Base-by-base conservation (phyloP, 2,113 vertebrate genomes). In the Greenwoodochromis staneri region DNA sequence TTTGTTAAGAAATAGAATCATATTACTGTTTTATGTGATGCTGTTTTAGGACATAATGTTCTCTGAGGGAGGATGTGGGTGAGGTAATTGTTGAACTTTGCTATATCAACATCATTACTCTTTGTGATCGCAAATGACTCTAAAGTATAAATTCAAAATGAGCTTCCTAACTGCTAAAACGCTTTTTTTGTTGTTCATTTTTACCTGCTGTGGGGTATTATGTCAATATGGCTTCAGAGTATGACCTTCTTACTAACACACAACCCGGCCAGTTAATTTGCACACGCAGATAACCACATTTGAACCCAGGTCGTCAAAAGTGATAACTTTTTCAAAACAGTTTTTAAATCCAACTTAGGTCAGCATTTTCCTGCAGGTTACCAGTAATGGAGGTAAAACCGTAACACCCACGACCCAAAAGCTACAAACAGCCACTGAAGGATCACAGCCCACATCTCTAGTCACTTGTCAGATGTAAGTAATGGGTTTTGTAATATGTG, bases 401-500 rank as follows among this genome's bases (percentile, higher is more conserved):
- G 89, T 94, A 89, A 81, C 81, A 88, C 88, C 85, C 80, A 11
- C n/a, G 47, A 81, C 66, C 91, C 53, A 11, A 54, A 36, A 92
- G 84, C 81, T 80, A 82, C 89, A 94, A 90, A 91, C 88, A 86
- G 59, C 71, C 78, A 87, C 27, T 40, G 27, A 82, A 85, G 66
- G 90, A 92, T 92, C 91, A 80, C 71, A 86, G 87, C 88, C 66
- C 87, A 85, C 89, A 91, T 94, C 87, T 89, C 85, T 31, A 71
- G 88, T 85, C 92, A 91, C 94, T 94, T 95, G 92, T 95, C 93
- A 93, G 90, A 88, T 92, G 89, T 82, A 97, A 96, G 92, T 95
- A 95, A 96, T 96, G 94, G 85, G 80, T 94, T 95, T 95, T 93
- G 82, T 94, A 96, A 95, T 95, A 87, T 90, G 92, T 95, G 94